These are phyloP conservation scores for Coptodon bakossiorum DNA, from an alignment of 2,113 vertebrate genomes.

Conservation along the genomic window DNA sequence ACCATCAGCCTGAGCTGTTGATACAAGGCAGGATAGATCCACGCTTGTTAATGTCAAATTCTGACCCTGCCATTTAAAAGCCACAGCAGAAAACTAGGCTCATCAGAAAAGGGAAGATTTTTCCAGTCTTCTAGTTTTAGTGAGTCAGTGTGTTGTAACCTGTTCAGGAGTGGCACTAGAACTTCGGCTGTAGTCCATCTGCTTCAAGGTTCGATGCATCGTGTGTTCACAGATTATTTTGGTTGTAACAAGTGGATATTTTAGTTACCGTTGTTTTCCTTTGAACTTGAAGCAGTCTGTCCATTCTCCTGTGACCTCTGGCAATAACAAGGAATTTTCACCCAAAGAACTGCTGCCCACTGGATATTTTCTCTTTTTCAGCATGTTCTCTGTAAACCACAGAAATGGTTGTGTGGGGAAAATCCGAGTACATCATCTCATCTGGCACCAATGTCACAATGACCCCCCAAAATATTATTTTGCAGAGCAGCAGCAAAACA, in stretches of 20 bases:
- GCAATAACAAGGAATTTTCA: neutral
- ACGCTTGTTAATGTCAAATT: neutral
- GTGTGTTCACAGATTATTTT: neutral
- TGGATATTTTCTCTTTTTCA: neutral
- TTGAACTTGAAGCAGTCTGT: neutral
- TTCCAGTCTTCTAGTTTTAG: neutral
- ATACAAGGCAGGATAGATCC: neutral
- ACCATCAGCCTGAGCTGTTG: neutral
- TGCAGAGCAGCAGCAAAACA: neutral
- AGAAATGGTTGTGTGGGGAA: neutral
- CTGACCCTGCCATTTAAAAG: neutral
- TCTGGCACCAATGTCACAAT: neutral
- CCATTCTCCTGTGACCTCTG: neutral
- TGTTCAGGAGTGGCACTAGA: neutral
- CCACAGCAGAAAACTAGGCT: neutral
- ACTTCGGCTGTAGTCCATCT: neutral
- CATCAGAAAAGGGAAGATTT: neutral
- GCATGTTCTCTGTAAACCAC: neutral
- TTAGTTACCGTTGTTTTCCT: neutral
- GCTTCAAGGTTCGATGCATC: neutral
- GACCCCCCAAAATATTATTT: neutral
- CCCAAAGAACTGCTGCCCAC: neutral
- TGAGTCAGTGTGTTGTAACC: neutral
- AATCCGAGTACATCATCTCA: neutral
- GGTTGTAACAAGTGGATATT: neutral